Conservation (phyloP, 2,888 invertebrate genomes). For the Carcina quercana region DNA sequence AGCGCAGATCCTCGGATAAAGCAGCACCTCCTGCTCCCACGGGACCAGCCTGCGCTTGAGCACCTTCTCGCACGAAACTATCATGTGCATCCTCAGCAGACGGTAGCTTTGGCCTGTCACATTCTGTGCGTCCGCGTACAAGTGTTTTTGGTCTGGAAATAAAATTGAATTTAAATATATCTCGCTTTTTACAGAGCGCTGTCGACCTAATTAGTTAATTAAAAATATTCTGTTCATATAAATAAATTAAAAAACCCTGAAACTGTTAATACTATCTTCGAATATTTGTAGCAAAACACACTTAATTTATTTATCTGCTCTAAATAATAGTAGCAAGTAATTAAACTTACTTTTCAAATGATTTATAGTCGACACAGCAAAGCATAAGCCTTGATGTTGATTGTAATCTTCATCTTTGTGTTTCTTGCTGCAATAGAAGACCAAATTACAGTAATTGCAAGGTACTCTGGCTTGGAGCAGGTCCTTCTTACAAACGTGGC, state of each 20-base stretch:
- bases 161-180: too few relatives aligned
- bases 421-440: constrained; percentile 76
- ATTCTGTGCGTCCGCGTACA: constrained; percentile 62
- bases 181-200: too few relatives aligned
- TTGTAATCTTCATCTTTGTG: constrained; percentile 76
- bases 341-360: constrained; percentile 64
- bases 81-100: constrained; percentile 75
- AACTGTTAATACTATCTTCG: too few relatives aligned
- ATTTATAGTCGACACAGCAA: constrained; percentile 72
- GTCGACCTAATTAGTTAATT: too few relatives aligned
- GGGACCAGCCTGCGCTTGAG: constrained; percentile 74
- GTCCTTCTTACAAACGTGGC: constrained; percentile 65
- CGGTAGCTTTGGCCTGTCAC: constrained; percentile 76
- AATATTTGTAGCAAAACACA: too few relatives aligned
- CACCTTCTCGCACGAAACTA: constrained; percentile 74
- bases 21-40: constrained; percentile 80
- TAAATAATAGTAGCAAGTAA: too few relatives aligned
- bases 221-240: too few relatives aligned
- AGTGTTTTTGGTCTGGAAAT: constrained; percentile 65
- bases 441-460: constrained; percentile 72
- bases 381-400: constrained; percentile 76
- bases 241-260: too few relatives aligned
- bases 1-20: constrained; percentile 79
- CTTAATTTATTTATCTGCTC: too few relatives aligned
- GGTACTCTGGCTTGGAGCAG: constrained; percentile 40